Conservation (phyloP, 2,888 invertebrate genomes). For the Ormia ochracea region DNA sequence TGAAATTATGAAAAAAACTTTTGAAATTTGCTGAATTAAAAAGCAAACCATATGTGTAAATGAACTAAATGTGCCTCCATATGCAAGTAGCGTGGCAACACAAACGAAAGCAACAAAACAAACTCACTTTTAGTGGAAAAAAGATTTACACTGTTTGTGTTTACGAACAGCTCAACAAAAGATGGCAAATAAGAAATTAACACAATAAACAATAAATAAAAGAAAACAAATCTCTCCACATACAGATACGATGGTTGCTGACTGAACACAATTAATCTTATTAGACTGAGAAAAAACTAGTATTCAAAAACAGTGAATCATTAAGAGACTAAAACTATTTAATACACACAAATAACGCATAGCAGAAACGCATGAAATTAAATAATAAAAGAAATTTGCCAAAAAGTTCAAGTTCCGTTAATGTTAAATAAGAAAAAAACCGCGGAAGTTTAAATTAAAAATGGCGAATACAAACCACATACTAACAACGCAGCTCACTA, state of each 20-base stretch:
- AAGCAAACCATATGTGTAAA: background rate
- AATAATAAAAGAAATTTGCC: too few relatives aligned
- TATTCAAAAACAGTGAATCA: too few relatives aligned
- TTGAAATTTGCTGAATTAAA: too few relatives aligned
- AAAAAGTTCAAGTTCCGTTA: background rate
- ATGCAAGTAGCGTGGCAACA: background rate
- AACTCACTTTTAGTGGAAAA: constrained; percentile 10
- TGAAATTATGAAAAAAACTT: background rate
- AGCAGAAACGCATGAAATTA: too few relatives aligned
- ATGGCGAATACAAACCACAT: constrained; percentile 34
- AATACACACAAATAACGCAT: too few relatives aligned
- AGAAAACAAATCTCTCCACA: constrained; percentile 19
- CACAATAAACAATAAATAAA: constrained; percentile 19
- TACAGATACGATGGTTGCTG: background rate
- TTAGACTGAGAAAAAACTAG: too few relatives aligned
- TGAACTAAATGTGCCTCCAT: background rate
- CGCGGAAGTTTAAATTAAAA: background rate
- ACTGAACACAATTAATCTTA: too few relatives aligned
- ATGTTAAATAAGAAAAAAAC: background rate
- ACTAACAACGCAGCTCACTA: background rate
- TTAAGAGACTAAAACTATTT: too few relatives aligned
- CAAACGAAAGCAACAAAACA: background rate
- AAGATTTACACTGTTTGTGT: background rate
- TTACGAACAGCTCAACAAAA: background rate
- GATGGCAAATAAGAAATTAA: background rate